phyloP scores from a whole-genome alignment of 1,140 invertebrate species.

The Drosophila varians region DNA sequence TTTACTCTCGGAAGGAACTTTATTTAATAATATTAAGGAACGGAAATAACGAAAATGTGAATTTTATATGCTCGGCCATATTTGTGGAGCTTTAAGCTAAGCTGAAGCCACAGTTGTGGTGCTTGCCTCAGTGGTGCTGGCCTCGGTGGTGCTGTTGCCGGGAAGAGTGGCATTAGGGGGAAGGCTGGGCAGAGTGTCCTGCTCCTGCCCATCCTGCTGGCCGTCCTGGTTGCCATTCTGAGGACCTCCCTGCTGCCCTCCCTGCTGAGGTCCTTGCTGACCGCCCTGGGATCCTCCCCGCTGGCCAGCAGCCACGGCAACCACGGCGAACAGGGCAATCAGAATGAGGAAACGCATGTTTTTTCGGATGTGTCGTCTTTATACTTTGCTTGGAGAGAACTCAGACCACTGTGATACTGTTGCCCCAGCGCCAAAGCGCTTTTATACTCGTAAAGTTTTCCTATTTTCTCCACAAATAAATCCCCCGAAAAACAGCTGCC shows the following conservation, averaged over 20 bases:
- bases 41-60: neutral
- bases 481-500: conserved; percentile 21
- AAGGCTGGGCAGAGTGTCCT: neutral
- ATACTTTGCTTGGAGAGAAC: conserved; percentile 6
- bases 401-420: conserved; percentile 19
- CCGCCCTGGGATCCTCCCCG: neutral
- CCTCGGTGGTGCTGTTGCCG: conserved; percentile 1
- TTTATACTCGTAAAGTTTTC: conserved; percentile 31
- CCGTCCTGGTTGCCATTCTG: neutral
- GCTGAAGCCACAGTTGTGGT: neutral
- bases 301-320: conserved; percentile 33
- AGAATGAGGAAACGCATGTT: conserved; percentile 34
- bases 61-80: too few species aligned
- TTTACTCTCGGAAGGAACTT: neutral
- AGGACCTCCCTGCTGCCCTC: neutral
- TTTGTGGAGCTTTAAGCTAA: neutral
- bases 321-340: conserved; percentile 26
- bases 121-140: neutral
- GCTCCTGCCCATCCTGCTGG: too few species aligned
- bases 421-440: neutral
- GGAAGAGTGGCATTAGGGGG: neutral
- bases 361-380: neutral
- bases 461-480: conserved; percentile 3
- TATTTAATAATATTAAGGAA: neutral
- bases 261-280: neutral